Evolutionary conservation across 1,140 invertebrate species (phyloP).

Genomic region (Pteromalus puparum): DNA sequence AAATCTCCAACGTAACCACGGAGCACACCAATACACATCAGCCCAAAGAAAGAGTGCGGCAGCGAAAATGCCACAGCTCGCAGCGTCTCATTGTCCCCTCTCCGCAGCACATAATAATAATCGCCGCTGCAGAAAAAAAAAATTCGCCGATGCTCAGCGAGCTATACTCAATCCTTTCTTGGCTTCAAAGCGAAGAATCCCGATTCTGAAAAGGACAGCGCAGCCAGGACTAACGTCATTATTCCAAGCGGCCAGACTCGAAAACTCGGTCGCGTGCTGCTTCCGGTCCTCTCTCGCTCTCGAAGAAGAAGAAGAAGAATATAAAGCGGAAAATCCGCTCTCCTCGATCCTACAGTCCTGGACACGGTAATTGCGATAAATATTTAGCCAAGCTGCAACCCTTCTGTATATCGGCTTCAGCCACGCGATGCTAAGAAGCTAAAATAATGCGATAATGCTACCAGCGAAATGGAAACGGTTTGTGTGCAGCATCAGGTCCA

Average conservation of each 20-base stretch:
- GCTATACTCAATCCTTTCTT: conserved; percentile 41
- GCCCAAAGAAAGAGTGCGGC: background rate
- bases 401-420: conserved; percentile 63
- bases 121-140: background rate
- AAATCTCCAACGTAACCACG: background rate
- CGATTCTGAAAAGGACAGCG: conserved; percentile 37
- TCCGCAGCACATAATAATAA: background rate
- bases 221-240: conserved; percentile 59
- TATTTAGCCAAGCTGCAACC: conserved; percentile 75
- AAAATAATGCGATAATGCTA: conserved; percentile 55
- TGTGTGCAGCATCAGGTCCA: background rate
- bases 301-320: background rate
- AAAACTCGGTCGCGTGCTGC: conserved; percentile 22
- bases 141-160: background rate
- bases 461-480: conserved; percentile 53
- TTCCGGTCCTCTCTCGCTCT: background rate
- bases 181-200: background rate
- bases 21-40: too few species aligned
- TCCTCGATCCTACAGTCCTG: background rate
- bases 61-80: conserved; percentile 2
- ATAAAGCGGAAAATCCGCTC: conserved; percentile 34
- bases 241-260: conserved; percentile 62
- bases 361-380: conserved; percentile 74
- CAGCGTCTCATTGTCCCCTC: background rate
- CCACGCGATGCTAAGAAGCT: conserved; percentile 68